phyloP scores from a whole-genome alignment of 1,140 invertebrate species.

The Orchesella cincta region DNA sequence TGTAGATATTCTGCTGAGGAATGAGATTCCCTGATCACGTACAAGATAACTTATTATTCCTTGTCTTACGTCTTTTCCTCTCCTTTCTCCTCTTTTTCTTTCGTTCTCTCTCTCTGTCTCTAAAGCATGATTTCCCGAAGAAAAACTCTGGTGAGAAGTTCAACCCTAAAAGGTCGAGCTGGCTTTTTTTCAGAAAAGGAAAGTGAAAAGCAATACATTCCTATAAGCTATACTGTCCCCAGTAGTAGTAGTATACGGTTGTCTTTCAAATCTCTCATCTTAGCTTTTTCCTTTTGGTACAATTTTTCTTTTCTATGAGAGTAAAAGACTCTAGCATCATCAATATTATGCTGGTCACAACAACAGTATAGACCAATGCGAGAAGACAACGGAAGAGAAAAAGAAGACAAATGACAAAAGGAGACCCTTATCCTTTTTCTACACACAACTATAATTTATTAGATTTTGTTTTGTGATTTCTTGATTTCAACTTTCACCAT shows the following conservation, averaged over 20 bases:
- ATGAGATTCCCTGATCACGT: constrained; percentile 12
- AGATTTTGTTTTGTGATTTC: constrained; percentile 21
- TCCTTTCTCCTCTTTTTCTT: not conserved
- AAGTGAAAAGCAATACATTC: no score
- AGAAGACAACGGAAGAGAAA: not conserved
- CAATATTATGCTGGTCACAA: constrained; percentile 13
- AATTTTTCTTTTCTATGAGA: no score
- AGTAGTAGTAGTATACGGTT: no score
- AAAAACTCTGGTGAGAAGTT: no score
- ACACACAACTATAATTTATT: constrained; percentile 24
- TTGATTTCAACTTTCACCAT: constrained; percentile 14
- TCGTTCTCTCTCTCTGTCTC: not conserved
- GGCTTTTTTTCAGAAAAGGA: no score
- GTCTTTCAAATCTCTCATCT: no score
- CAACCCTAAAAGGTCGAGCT: no score
- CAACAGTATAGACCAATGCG: not conserved
- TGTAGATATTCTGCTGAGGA: constrained; percentile 19
- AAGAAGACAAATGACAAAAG: constrained; percentile 21
- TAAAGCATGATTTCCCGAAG: not conserved
- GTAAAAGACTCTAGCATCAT: not conserved
- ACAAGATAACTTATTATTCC: constrained; percentile 41
- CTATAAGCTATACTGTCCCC: no score
- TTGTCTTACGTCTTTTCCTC: constrained; percentile 30
- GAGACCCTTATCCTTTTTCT: constrained; percentile 1
- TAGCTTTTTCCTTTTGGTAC: no score